phyloP scores from a whole-genome alignment of 2,113 vertebrate genomes.

The Grammomys dolichurus region DNA sequence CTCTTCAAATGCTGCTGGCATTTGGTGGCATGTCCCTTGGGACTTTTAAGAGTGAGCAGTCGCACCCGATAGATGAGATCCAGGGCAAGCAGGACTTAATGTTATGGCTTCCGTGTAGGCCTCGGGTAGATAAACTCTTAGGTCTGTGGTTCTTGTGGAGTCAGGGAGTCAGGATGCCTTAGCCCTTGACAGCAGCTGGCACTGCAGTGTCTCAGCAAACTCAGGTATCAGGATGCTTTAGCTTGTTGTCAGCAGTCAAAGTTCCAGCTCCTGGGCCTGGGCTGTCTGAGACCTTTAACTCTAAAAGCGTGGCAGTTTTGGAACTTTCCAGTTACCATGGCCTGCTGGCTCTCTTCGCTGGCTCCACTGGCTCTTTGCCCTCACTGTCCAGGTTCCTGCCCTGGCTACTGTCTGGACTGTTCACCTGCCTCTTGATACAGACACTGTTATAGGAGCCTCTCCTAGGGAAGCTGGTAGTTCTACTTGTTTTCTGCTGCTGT shows the following conservation, averaged over 20 bases:
- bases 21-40: not conserved
- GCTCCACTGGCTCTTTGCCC: not conserved
- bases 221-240: not conserved
- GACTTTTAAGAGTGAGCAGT: not conserved
- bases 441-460: not conserved
- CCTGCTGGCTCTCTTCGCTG: not conserved
- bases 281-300: not conserved
- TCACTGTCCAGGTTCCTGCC: not conserved
- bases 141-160: not conserved
- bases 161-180: not conserved
- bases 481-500: not conserved
- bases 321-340: not conserved
- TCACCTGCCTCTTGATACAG: not conserved
- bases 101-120: not conserved
- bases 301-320: not conserved
- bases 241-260: not conserved
- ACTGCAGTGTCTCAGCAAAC: not conserved
- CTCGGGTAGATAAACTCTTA: not conserved
- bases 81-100: not conserved
- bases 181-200: not conserved
- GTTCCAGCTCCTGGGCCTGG: not conserved
- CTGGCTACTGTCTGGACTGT: not conserved
- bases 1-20: not conserved
- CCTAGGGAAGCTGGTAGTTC: not conserved
- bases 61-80: not conserved